phyloP scores from a whole-genome alignment of 2,797 vertebrate species.

The Tokudaia muenninki region DNA sequence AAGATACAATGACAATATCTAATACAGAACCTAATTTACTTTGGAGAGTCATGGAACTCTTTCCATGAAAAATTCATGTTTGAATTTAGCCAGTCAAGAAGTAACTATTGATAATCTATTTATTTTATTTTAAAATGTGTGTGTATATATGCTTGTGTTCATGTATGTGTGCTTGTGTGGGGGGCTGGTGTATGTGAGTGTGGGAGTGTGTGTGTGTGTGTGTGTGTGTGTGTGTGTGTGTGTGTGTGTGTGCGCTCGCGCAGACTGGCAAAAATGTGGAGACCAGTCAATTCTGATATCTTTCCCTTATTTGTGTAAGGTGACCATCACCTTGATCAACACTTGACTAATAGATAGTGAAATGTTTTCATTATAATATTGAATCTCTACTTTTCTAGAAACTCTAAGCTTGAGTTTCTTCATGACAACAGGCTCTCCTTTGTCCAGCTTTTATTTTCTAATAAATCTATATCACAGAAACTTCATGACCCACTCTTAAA shows the following conservation, averaged over 20 bases:
- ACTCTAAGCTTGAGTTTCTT: background rate
- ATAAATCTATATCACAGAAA: background rate
- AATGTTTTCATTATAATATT: background rate
- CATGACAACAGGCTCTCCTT: background rate
- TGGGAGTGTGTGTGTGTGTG: too few species aligned
- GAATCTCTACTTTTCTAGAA: background rate
- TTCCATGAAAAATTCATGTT: background rate
- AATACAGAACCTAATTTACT: background rate
- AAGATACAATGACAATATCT: background rate
- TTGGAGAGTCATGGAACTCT: background rate
- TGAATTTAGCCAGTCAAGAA: background rate
- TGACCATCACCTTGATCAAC: background rate
- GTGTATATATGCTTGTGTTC: background rate
- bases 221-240: too few species aligned
- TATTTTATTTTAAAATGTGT: background rate
- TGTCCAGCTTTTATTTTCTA: background rate
- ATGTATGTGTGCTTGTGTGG: too few species aligned
- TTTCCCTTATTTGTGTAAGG: background rate
- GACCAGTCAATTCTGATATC: background rate
- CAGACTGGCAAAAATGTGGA: background rate
- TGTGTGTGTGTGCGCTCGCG: too few species aligned
- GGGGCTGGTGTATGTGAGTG: too few species aligned
- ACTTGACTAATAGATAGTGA: background rate
- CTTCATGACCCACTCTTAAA: background rate
- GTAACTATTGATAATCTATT: background rate